Evolutionary conservation across 92 coral and sea anemone species (phyloP), one percentile per base, ranked within the genome.

Genomic region (Nematostella vectensis): DNA sequence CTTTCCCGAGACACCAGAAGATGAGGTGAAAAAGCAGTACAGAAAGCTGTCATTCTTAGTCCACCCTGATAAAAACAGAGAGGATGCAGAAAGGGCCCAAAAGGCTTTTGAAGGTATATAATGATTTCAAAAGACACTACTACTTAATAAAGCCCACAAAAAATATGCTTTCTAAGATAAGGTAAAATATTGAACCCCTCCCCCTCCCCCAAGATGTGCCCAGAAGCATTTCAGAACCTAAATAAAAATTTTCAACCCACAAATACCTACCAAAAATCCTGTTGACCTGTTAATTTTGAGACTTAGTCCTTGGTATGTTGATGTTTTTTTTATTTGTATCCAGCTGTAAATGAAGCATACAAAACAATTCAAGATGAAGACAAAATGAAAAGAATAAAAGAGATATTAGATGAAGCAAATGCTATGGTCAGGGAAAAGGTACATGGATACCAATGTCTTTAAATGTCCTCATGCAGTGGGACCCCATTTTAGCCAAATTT

Each of bases 21-120:
- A 84, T 12, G 80, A 76, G 20, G 70, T 89, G 9, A 89, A 80
- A 63, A 89, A 84, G 57, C 88, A 84, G 27, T 89, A 89, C 54
- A 65, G 87, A 73, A 89, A 72, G 98, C 77, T 91, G 30, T 91
- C 98, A 17, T 77, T 89, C 58, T 76, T 91, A 31, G 87, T 91
- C 48, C 96, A 91, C 51, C 98, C 98, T n/a, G 98, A 91, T 68
- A 91, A 91, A 54, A 91, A 91, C 80, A 72, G 61, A 63, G 82
- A 91, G n/a, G 85, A 91, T 62, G 20, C 61, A 13, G 98, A 91
- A 4, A 83, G 82, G 69, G 96, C 98, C 57, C 96, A 91, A 31
- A 87, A 75, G 59, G 91, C 98, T 37, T 91, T 91, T 72, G 96
- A 91, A 62, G 98, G 98, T 91, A 70, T 50, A 61, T 0, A 23